phyloP scores from a whole-genome alignment of 1,140 invertebrate genomes.

The Leptinotarsa undecemlineata region DNA sequence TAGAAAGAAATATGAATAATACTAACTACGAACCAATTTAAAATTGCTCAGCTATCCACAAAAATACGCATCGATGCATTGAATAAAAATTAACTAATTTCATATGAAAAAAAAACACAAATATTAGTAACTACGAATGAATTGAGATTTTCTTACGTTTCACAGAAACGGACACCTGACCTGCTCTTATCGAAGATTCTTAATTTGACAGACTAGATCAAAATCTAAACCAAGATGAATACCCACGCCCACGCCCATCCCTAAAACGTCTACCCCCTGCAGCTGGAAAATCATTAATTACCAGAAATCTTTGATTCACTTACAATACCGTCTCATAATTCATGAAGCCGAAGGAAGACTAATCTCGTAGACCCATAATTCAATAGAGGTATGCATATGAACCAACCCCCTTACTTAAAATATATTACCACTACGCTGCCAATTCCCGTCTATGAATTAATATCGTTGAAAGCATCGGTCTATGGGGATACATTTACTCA shows the following conservation, averaged over 20 bases:
- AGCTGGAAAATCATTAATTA: background rate
- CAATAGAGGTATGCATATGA: conserved; percentile 17
- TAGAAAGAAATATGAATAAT: too few relatives aligned
- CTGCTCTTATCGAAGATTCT: too few relatives aligned
- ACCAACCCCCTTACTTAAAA: conserved; percentile 10
- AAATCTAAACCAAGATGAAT: background rate
- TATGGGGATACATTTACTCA: conserved; percentile 12
- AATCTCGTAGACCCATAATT: conserved; percentile 11
- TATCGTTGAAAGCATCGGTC: conserved; percentile 16
- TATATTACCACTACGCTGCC: conserved; percentile 16
- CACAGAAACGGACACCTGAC: too few relatives aligned
- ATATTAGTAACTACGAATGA: too few relatives aligned
- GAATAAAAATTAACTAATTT: too few relatives aligned
- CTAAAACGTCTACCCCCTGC: background rate
- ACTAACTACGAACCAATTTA: too few relatives aligned
- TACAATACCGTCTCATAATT: conserved; percentile 11
- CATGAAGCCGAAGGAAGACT: background rate
- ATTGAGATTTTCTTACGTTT: too few relatives aligned
- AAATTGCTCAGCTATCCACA: too few relatives aligned
- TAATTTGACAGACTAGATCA: background rate
- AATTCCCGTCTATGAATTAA: conserved; percentile 17
- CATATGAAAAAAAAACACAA: too few relatives aligned
- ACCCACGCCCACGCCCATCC: background rate
- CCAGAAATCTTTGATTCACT: conserved; percentile 6
- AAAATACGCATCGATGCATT: too few relatives aligned